Evolutionary conservation across 2,113 vertebrate genomes (phyloP).

Genomic region (Rhinichthys klamathensis): DNA sequence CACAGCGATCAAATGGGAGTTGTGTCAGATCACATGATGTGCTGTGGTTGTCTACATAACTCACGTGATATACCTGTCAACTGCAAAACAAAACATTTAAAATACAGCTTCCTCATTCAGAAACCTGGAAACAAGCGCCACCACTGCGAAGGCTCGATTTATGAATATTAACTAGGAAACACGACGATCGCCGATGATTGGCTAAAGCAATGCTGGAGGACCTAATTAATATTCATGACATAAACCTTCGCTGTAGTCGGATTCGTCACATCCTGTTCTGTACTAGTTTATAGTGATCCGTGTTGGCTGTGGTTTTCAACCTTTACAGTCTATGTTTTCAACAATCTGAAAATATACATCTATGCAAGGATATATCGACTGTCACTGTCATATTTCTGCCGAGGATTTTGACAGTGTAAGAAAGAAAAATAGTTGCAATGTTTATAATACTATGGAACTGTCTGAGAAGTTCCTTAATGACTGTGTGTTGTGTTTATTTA

Average conservation of each 20-base stretch:
- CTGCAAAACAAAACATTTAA: not conserved
- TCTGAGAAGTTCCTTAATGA: not conserved
- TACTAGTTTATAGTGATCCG: conserved; percentile 11
- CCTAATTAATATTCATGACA: conserved; percentile 26
- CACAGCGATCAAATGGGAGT: not conserved
- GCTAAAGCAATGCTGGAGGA: not conserved
- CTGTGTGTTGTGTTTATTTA: conserved; percentile 56
- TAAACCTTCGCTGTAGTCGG: not conserved
- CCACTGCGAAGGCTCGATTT: not conserved
- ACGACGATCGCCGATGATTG: not conserved
- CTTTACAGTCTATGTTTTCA: no score
- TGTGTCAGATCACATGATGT: not conserved
- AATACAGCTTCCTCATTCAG: not conserved
- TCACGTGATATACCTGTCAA: not conserved
- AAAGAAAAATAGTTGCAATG: not conserved
- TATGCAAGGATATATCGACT: conserved; percentile 74
- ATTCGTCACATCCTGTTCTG: conserved; percentile 28
- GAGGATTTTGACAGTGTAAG: conserved; percentile 73
- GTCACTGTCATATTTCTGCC: conserved; percentile 79
- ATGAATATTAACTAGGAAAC: not conserved
- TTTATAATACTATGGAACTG: not conserved
- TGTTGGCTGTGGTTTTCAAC: conserved; percentile 31
- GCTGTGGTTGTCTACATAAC: not conserved
- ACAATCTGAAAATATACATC: conserved; percentile 37
- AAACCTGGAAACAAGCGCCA: not conserved